Evolutionary conservation across 2,113 vertebrate genomes (phyloP), one percentile per base, ranked within the genome.

Genomic region (Chionis minor): DNA sequence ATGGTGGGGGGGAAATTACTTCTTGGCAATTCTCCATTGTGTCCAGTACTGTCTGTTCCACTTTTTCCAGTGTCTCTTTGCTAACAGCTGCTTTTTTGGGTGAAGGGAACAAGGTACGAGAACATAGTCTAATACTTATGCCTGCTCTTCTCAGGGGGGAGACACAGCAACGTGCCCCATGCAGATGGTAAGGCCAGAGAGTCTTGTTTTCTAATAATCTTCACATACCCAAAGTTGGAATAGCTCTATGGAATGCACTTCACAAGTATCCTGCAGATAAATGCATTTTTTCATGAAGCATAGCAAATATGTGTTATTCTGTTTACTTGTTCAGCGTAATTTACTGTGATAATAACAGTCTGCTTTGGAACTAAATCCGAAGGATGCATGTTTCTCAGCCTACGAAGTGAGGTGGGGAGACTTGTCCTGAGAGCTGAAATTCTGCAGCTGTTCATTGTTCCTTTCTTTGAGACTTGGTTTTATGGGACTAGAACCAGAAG

Each of bases 1-100:
- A 21, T 32, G 61, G 51, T 1, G 42, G 3, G 8, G 3, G 2
- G 8, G 4, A 52, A 16, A 44, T 30, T 49, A 21, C 2, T 61
- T 55, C 45, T 2, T 44, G 38, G 21, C 40, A 49, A 49, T 54
- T 47, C 30, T 61, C 27, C 30, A 23, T 3, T 0, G 0, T 45
- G 24, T 51, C 51, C 17, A 12, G 32, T 33, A 32, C 40, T 81
- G 70, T 35, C 61, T 81, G 21, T 49, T 45, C 8, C 2, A 5
- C 19, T 28, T 52, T n/a, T 65, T 61, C 40, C 44, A 35, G 30
- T 14, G 52, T 12, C 61, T 72, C 45, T 63, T 32, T 61, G 13
- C 70, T 33, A 5, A 49, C 42, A 7, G 42, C 6, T 14, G 44
- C n/a, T 51, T 32, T 35, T 81, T 62, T 5, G 55, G 55, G 35